These are phyloP conservation scores for Timandra comae DNA, from an alignment of 2,888 invertebrate genomes.

Conservation along the genomic window DNA sequence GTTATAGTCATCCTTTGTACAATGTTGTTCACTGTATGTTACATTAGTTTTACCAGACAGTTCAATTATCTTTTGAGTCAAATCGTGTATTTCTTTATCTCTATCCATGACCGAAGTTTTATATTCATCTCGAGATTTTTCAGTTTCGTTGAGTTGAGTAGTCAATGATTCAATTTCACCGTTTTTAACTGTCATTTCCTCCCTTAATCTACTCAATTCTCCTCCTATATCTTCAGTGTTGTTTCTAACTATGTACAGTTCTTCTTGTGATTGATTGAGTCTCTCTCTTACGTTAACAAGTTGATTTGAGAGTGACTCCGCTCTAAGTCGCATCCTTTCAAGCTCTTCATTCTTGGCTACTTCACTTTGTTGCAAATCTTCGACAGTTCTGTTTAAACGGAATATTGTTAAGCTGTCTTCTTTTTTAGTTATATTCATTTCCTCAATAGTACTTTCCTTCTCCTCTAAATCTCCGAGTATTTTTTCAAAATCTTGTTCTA, in stretches of 20 bases:
- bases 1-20: conserved; percentile 36
- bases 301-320: conserved; percentile 28
- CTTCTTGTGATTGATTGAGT: conserved; percentile 35
- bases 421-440: conserved; percentile 37
- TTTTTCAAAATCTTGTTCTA: conserved; percentile 60
- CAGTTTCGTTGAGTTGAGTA: conserved; percentile 30
- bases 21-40: conserved; percentile 36
- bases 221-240: conserved; percentile 47
- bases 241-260: conserved; percentile 36
- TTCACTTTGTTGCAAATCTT: conserved; percentile 38
- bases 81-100: conserved; percentile 57
- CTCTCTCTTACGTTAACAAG: conserved; percentile 20
- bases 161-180: conserved; percentile 37
- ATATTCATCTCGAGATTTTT: conserved; percentile 30
- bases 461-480: conserved; percentile 54
- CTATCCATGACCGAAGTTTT: conserved; percentile 36
- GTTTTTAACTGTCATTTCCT: conserved; percentile 44
- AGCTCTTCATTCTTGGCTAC: conserved; percentile 45
- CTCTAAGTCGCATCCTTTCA: conserved; percentile 34
- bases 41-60: conserved; percentile 47
- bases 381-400: conserved; percentile 32
- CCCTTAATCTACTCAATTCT: conserved; percentile 37
- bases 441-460: conserved; percentile 54
- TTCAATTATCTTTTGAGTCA: conserved; percentile 51
- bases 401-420: conserved; percentile 35